Evolutionary conservation across 2,888 invertebrate species (phyloP).

Genomic region (Epiblema foenella): DNA sequence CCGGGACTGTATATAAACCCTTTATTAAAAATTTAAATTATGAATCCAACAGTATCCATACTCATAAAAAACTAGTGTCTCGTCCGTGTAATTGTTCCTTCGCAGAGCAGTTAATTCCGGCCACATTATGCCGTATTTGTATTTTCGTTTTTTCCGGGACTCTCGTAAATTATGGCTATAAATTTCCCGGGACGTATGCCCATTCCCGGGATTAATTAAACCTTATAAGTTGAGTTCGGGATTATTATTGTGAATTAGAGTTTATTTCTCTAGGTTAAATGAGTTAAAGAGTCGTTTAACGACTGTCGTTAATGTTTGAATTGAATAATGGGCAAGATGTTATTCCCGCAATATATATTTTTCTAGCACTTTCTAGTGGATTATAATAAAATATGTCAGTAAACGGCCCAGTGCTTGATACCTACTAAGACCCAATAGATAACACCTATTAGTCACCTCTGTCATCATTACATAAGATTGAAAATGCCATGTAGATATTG

Average conservation of each 20-base stretch:
- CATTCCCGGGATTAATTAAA: conserved; percentile 77
- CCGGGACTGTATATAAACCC: not conserved
- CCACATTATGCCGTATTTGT: conserved; percentile 67
- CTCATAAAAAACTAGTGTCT: not conserved
- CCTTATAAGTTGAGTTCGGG: conserved; percentile 65
- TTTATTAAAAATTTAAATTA: too few species aligned
- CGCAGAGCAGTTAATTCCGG: conserved; percentile 36
- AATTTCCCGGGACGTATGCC: conserved; percentile 73
- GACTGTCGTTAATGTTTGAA: not conserved
- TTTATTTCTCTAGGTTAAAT: conserved; percentile 44
- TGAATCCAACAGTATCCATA: conserved; percentile 1
- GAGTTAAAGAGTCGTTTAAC: conserved; percentile 23
- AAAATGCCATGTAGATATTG: too few species aligned
- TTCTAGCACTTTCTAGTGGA: too few species aligned
- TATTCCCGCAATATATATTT: too few species aligned
- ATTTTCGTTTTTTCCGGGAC: conserved; percentile 73
- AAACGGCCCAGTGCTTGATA: too few species aligned
- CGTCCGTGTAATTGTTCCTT: conserved; percentile 33
- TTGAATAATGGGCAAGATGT: too few species aligned
- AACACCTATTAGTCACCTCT: too few species aligned
- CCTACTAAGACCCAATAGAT: too few species aligned
- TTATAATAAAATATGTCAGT: too few species aligned
- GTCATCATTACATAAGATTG: too few species aligned
- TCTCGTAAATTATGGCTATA: conserved; percentile 78
- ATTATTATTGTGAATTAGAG: conserved; percentile 54